Percentiles rank a stretch among this genome's conserved stretches.
phyloP scores from a whole-genome alignment of 2,888 invertebrate species.

The Ennomos erosarius region DNA sequence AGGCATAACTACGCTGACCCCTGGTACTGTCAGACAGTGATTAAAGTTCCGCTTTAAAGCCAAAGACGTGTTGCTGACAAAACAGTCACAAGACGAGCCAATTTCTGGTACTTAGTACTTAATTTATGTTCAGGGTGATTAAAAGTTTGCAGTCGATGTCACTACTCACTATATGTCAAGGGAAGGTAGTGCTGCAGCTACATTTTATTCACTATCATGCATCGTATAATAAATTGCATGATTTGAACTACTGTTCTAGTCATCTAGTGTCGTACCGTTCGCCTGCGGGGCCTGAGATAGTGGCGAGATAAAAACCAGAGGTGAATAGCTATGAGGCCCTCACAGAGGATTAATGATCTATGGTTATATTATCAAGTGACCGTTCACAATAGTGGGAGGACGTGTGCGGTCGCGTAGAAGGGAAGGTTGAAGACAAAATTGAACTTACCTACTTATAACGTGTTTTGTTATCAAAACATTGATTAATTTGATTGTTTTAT shows the following conservation, averaged over 20 bases:
- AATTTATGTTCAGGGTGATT: too few species aligned
- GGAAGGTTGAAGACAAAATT: slow-evolving; percentile 12
- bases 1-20: slow-evolving; percentile 69
- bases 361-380: slow-evolving; percentile 45
- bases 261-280: background rate
- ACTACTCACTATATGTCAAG: too few species aligned
- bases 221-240: background rate
- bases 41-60: slow-evolving; percentile 5
- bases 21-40: slow-evolving; percentile 29
- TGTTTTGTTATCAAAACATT: background rate
- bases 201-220: too few species aligned
- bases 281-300: slow-evolving; percentile 44
- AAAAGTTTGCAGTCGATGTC: too few species aligned
- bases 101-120: too few species aligned
- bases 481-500: too few species aligned
- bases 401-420: slow-evolving; percentile 12
- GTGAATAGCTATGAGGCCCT: slow-evolving; percentile 45
- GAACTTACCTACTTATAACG: background rate
- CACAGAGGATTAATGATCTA: slow-evolving; percentile 52
- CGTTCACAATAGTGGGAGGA: slow-evolving; percentile 24
- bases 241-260: slow-evolving; percentile 1
- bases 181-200: too few species aligned
- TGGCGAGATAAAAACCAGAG: slow-evolving; percentile 52
- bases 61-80: too few species aligned
- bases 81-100: too few species aligned